Conservation (phyloP, 2,113 vertebrate species). For the Laticauda laticaudata region DNA sequence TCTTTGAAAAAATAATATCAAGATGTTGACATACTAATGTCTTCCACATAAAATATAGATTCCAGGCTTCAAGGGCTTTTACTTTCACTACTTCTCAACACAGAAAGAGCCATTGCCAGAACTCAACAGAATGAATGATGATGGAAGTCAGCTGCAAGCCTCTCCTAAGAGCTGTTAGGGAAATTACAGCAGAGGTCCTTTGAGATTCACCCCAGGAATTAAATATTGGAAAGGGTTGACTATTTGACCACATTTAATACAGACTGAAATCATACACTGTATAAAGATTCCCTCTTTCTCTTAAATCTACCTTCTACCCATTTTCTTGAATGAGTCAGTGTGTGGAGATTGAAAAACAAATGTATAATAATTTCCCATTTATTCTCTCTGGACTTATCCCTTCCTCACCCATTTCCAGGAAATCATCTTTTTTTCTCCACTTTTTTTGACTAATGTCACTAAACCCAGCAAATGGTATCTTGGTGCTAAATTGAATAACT, state of each 20-base stretch:
- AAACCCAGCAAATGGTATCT: neutral
- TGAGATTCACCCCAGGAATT: neutral
- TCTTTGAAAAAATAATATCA: neutral
- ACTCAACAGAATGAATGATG: neutral
- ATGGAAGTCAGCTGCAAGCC: neutral
- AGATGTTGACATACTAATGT: neutral
- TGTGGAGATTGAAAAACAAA: neutral
- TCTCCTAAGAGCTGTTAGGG: neutral
- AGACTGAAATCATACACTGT: neutral
- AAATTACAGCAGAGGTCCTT: neutral
- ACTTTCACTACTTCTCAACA: neutral
- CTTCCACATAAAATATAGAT: neutral
- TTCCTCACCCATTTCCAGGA: neutral
- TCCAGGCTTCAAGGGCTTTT: neutral
- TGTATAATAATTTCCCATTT: neutral
- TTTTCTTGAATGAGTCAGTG: constrained; percentile 3
- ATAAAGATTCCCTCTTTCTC: neutral
- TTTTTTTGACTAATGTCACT: neutral
- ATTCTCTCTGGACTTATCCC: neutral
- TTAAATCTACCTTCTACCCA: neutral
- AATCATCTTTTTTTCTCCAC: neutral
- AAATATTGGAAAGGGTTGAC: neutral
- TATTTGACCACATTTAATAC: neutral
- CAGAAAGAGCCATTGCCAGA: neutral
- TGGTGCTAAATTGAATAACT: neutral